Evolutionary conservation across 2,888 invertebrate species (phyloP), one percentile per base, ranked within the genome.

Genomic region (Strigamia maritima): DNA sequence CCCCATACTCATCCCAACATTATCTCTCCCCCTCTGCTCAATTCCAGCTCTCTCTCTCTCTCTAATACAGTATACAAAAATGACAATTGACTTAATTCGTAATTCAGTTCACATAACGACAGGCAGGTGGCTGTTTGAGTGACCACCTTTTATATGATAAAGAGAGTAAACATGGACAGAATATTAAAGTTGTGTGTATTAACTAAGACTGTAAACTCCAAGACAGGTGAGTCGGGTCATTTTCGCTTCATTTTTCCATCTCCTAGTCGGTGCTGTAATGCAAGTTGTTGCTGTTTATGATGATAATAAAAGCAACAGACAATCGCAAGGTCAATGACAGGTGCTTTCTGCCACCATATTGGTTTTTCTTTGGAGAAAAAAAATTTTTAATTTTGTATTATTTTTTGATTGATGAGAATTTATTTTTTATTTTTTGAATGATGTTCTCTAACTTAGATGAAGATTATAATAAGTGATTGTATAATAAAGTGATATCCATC

Each of bases 51-150:
- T 44, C 44, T 44, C n/a, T n/a, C n/a, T n/a, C n/a, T n/a, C n/a
- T n/a, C n/a, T n/a, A n/a, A n/a, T n/a, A n/a, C n/a, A 60, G 22
- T 60, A 60, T 60, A n/a, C 19, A 60, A 60, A 60, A 60, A 60
- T 60, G 60, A 60, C 60, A 60, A 60, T 60, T 22, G 60, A 60
- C 22, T 60, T 60, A 60, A 60, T 60, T 60, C 60, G 19, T 24
- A 60, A 60, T 60, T 60, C 60, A 60, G 60, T 60, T 60, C 60
- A 60, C 60, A 60, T 60, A 60, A 60, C 60, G 60, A 60, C 60
- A 60, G 60, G 60, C 60, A 60, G 60, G 60, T 60, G 60, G 60
- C 60, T 60, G 60, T 60, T 60, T 60, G 60, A 60, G 60, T 60
- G 60, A 60, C 60, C 60, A 60, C 60, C 60, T 60, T 49, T 60